Base-by-base conservation (phyloP, 2,797 vertebrate species). In the Sebastes dallii region DNA sequence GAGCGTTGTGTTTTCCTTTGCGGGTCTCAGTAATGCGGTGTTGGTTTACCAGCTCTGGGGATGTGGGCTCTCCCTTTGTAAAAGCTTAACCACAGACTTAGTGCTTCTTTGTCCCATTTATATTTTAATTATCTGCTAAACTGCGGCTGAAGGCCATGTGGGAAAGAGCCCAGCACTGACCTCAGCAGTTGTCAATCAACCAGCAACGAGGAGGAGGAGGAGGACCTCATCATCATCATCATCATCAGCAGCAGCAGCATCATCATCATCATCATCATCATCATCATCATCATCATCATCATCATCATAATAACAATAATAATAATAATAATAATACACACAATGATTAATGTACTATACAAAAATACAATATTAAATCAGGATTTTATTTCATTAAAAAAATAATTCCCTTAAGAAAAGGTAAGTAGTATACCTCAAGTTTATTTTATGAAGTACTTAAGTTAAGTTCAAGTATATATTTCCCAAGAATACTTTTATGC, bases 111-210 rank as follows among this genome's bases (percentile, higher is more conserved):
- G 92, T 93, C 93, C 67, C 78, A 91, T 91, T 96, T 95, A 95
- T 86, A 93, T 93, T 95, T 96, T 96, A 96, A 96, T 96, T 96
- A 96, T 96, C 95, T 73, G 96, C 93, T 96, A 96, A 96, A 96
- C 94, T 96, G 94, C 72, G 87, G 86, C 89, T 81, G 86, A 91
- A 66, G 89, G 90, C 81, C 83, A 88, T 85, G 92, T 95, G 95
- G 94, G 94, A 96, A 95, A 86, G 58, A 89, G 72, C 78, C 39
- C 52, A 25, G 81, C 24, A 8, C 9, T 89, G 86, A 93, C 90
- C 90, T 75, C 77, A 11, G 81, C 88, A 86, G 82, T 83, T 91
- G 95, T 93, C 95, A 95, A 92, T 96, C 95, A 96, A 2, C n/a
- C 62, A 2, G 22, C 85, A 89, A 95, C 24, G 72, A 86, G 90